phyloP scores from a whole-genome alignment of 2,797 vertebrate genomes.

The Staurois parvus region DNA sequence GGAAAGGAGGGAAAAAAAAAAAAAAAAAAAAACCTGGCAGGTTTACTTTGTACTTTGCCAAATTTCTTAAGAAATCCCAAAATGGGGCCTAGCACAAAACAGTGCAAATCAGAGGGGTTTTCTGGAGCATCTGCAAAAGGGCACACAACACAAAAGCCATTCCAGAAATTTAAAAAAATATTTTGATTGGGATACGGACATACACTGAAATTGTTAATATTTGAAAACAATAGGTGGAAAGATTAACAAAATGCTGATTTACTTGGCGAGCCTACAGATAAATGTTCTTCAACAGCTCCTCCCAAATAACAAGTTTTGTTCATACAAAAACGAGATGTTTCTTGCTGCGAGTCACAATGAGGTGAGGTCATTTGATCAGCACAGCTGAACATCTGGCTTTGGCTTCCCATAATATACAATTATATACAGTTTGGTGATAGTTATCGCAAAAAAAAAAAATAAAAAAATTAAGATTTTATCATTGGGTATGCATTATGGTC shows the following conservation, averaged over 20 bases:
- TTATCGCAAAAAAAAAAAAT: too few relatives aligned
- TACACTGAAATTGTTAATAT: conserved; percentile 25
- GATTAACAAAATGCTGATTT: conserved; percentile 11
- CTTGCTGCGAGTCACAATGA: conserved; percentile 19
- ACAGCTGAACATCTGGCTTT: background rate
- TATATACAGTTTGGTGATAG: too few relatives aligned
- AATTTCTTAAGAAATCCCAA: background rate
- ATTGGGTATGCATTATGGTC: too few relatives aligned
- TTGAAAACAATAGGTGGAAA: conserved; percentile 46
- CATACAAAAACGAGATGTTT: background rate
- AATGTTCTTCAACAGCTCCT: conserved; percentile 27
- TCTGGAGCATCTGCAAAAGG: background rate
- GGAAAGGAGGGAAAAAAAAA: too few relatives aligned
- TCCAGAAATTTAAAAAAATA: conserved; percentile 6
- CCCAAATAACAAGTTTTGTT: background rate
- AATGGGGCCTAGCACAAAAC: background rate
- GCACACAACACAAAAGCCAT: background rate
- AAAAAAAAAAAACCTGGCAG: background rate
- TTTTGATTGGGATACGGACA: conserved; percentile 3
- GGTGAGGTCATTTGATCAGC: background rate
- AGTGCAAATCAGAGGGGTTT: background rate
- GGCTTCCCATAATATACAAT: background rate
- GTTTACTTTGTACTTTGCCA: background rate
- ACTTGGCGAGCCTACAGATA: conserved; percentile 26
- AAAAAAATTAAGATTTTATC: too few relatives aligned